These are phyloP conservation scores for Drosophila histrio DNA, from an alignment of 2,888 invertebrate genomes.

Conservation along the genomic window DNA sequence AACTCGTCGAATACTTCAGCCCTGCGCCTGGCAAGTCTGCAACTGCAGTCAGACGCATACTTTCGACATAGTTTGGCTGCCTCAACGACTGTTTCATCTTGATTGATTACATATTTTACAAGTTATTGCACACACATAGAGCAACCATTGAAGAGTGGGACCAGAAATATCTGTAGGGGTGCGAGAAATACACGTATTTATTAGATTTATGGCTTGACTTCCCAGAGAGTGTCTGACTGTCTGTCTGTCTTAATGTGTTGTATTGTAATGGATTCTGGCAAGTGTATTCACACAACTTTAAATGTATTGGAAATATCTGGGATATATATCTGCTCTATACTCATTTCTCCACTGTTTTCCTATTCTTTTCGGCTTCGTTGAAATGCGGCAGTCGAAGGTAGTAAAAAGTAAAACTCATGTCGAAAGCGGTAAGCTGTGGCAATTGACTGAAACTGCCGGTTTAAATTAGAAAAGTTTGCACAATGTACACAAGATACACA, in stretches of 20 bases:
- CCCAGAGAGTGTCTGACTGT: constrained; percentile 46
- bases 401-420: constrained; percentile 77
- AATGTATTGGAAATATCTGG: constrained; percentile 76
- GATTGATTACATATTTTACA: constrained; percentile 79
- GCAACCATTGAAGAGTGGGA: constrained; percentile 4
- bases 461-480: constrained; percentile 77
- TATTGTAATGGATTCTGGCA: constrained; percentile 71
- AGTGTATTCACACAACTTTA: constrained; percentile 79
- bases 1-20: constrained; percentile 11
- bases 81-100: constrained; percentile 79
- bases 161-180: constrained; percentile 18
- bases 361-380: constrained; percentile 22
- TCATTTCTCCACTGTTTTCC: background rate
- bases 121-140: constrained; percentile 68
- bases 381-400: constrained; percentile 55
- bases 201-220: constrained; percentile 76
- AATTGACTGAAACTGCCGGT: constrained; percentile 79
- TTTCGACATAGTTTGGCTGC: constrained; percentile 80
- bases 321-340: constrained; percentile 25
- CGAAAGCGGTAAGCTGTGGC: constrained; percentile 79
- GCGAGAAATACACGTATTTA: constrained; percentile 71
- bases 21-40: constrained; percentile 31
- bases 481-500: constrained; percentile 60
- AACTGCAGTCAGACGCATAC: constrained; percentile 80
- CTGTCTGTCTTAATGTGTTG: constrained; percentile 35